These are phyloP conservation scores for Pantherophis alleghaniensis DNA, from an alignment of 2,797 vertebrate genomes.

Conservation along the genomic window DNA sequence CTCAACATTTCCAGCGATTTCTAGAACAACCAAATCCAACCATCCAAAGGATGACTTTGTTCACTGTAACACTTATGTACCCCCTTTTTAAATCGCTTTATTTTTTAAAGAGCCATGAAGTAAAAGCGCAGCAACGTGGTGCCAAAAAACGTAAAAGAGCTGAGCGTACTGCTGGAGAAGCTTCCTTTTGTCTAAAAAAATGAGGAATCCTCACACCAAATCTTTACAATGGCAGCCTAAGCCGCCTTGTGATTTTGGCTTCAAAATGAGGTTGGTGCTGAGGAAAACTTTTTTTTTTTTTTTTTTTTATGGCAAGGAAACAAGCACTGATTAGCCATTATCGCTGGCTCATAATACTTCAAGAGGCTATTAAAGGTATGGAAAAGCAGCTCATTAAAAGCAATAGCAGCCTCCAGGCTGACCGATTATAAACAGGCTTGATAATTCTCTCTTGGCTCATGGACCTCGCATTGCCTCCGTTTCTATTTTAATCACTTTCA, in stretches of 20 bases:
- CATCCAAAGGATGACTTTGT: not conserved
- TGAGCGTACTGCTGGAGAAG: not conserved
- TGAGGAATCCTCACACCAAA: not conserved
- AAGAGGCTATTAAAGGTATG: not conserved
- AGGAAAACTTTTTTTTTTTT: not conserved
- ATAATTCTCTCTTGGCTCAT: not conserved
- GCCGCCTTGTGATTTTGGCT: not conserved
- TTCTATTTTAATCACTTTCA: not conserved
- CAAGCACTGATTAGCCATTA: not conserved
- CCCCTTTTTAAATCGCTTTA: not conserved
- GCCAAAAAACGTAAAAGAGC: not conserved
- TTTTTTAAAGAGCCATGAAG: not conserved
- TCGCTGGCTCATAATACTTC: not conserved
- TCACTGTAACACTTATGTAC: not conserved
- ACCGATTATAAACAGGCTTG: not conserved
- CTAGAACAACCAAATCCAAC: not conserved
- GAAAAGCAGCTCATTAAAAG: not conserved
- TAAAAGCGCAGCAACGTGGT: not conserved
- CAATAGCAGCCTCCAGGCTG: not conserved
- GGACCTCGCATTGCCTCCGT: not conserved
- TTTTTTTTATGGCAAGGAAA: not conserved
- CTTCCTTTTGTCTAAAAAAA: not conserved
- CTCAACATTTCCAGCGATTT: not conserved
- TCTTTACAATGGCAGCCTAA: not conserved
- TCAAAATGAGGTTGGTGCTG: not conserved